Conservation (phyloP, 2,888 invertebrate species). For the Metalampra italica region DNA sequence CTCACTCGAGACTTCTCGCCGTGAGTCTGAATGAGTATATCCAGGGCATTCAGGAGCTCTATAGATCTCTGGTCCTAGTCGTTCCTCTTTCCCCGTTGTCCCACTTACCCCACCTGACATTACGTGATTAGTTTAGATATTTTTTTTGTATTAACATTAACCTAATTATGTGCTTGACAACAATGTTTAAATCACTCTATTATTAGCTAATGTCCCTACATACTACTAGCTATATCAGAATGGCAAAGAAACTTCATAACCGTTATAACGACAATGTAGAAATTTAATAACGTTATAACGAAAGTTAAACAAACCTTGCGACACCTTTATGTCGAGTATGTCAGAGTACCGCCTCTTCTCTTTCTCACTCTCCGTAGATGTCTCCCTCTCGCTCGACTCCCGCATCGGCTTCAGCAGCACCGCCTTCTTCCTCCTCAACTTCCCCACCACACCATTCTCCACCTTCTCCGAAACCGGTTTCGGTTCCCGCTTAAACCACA, state of each 20-base stretch:
- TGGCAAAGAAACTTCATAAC: conserved; percentile 1
- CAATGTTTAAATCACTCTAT: no score
- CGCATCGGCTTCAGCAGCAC: conserved; percentile 58
- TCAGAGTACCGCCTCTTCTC: conserved; percentile 68
- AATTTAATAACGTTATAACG: no score
- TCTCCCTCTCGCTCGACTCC: conserved; percentile 69
- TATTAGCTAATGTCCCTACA: no score
- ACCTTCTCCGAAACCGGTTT: conserved; percentile 54
- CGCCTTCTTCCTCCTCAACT: conserved; percentile 63
- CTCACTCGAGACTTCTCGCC: no score
- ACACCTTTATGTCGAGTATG: conserved; percentile 66
- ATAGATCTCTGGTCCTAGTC: no score
- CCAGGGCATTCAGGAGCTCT: no score
- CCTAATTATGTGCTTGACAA: no score
- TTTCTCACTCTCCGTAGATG: conserved; percentile 69
- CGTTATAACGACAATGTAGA: background rate
- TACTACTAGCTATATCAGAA: background rate
- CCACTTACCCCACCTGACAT: no score
- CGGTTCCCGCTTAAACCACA: conserved; percentile 72
- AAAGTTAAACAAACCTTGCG: conserved; percentile 44
- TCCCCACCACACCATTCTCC: conserved; percentile 59
- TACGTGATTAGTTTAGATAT: no score
- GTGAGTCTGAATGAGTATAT: no score
- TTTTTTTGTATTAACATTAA: no score
- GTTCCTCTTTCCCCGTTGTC: no score